Evolutionary conservation across 1,140 invertebrate species (phyloP).

Genomic region (Vollenhovia emeryi): DNA sequence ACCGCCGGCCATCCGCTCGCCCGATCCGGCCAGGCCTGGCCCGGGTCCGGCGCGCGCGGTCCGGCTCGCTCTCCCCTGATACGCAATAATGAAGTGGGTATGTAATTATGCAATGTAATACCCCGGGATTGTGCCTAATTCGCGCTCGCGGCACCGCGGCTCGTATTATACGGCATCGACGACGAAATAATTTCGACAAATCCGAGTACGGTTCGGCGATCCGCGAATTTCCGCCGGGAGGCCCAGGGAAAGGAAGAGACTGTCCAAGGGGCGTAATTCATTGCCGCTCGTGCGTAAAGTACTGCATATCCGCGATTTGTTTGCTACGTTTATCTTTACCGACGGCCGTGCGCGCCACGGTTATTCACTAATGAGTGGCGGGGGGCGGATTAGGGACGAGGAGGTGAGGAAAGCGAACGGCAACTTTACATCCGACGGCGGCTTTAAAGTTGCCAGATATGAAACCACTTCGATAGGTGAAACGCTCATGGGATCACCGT

Average conservation of each 20-base stretch:
- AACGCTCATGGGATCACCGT: constrained; percentile 73
- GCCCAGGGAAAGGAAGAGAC: constrained; percentile 23
- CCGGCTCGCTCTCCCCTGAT: constrained; percentile 42
- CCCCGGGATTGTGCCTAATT: constrained; percentile 58
- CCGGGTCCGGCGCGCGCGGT: background rate
- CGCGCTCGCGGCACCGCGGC: constrained; percentile 42
- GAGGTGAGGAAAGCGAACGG: constrained; percentile 49
- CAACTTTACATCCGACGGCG: constrained; percentile 77
- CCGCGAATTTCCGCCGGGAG: constrained; percentile 32
- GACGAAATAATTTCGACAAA: constrained; percentile 60
- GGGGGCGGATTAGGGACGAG: background rate
- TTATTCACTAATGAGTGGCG: background rate
- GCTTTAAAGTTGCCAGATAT: constrained; percentile 79
- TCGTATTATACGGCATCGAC: constrained; percentile 50
- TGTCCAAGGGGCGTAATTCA: background rate
- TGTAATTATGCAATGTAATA: constrained; percentile 64
- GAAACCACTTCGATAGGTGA: constrained; percentile 76
- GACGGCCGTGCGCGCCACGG: background rate
- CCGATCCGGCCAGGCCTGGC: constrained; percentile 19
- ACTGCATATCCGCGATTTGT: background rate
- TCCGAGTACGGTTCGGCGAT: constrained; percentile 40
- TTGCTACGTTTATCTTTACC: no score
- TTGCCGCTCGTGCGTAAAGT: background rate
- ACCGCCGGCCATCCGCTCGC: constrained; percentile 46
- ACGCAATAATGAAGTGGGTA: constrained; percentile 59